Evolutionary conservation across 1,140 invertebrate genomes (phyloP), one percentile per base, ranked within the genome.

Genomic region (Bombus superbus): DNA sequence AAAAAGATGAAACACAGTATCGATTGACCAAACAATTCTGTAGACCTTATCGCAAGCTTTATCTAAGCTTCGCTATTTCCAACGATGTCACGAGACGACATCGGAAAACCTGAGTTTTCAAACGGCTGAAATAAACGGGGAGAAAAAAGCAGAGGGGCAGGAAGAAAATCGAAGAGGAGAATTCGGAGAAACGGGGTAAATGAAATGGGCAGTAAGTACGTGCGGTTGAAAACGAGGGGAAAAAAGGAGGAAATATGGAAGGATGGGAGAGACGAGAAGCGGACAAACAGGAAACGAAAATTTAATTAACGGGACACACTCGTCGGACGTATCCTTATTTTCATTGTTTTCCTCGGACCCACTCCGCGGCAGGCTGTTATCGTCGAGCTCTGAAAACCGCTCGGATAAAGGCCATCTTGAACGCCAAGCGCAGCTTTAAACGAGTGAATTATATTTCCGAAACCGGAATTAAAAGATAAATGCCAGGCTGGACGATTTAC

Each of bases 241-340:
- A 85, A 68, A 64, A 35, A 75, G 76, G 32, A 47, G 28, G 40
- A 82, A 83, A 10, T 2, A 75, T 9, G 28, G 6, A 32, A 28
- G 8, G 3, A 18, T 28, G 22, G 22, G 5, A 4, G 38, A 47
- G 57, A 38, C 5, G 68, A 32, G 44, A 18, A 40, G 2, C 22
- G 40, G 32, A 25, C 78, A 72, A 53, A 42, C 66, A 66, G 83
- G 35, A 68, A 69, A 59, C 64, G 82, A 68, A 88, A 90, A 87
- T 83, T 85, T 91, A 86, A 92, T 92, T 85, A 91, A 73, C 81
- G 78, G 53, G 81, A 71, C 89, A 77, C 64, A 66, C 62, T 89
- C 81, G 75, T 88, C 72, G 64, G 74, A 74, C 68, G 83, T 83
- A 47, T 87, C 68, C 72, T 88, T 83, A 78, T 83, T 81, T 77